A percentile compares a stretch with the other conserved stretches of the same genome.
Conservation (phyloP, 2,888 invertebrate genomes). For the Andrena hattorfiana region DNA sequence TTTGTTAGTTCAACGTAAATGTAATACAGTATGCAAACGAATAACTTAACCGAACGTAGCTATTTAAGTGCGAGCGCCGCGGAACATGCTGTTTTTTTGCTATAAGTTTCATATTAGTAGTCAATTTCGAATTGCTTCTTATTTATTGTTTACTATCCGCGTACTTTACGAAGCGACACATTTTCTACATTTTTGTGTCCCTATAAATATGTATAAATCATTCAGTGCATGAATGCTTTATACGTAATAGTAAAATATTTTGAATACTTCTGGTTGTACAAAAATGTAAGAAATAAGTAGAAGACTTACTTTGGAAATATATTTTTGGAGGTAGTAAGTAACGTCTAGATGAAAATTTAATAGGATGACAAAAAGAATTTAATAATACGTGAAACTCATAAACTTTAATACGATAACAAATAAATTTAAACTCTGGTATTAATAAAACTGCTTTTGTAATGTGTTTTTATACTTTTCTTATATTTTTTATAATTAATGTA, state of each 20-base stretch:
- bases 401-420: background rate
- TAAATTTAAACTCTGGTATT: background rate
- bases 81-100: background rate
- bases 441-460: conserved; percentile 10
- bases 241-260: conserved; percentile 9
- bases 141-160: no score
- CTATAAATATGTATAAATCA: conserved; percentile 8
- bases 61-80: background rate
- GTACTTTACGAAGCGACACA: no score
- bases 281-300: conserved; percentile 20
- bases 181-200: background rate
- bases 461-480: background rate
- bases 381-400: background rate
- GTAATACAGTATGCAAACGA: conserved; percentile 8
- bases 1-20: conserved; percentile 21
- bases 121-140: background rate
- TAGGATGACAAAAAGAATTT: background rate
- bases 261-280: conserved; percentile 11
- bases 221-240: conserved; percentile 18
- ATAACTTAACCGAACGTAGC: background rate
- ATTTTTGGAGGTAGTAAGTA: conserved; percentile 29
- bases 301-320: conserved; percentile 21
- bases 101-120: background rate
- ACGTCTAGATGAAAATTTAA: background rate
- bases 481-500: background rate